Evolutionary conservation across 2,797 vertebrate genomes (phyloP).

Genomic region (Varecia variegata): DNA sequence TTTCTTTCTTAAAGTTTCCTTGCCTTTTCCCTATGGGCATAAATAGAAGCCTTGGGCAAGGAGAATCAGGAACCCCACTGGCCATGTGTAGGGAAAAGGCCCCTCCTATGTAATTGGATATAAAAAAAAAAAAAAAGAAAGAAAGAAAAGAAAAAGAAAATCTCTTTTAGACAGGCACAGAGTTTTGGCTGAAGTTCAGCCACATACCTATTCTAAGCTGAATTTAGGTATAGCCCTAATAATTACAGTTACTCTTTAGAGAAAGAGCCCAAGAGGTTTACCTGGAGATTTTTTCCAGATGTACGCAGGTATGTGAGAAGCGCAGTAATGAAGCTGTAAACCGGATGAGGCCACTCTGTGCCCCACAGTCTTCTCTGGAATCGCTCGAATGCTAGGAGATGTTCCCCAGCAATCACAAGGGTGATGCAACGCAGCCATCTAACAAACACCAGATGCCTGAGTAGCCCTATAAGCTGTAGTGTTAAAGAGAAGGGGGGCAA

Average conservation of each 20-base stretch:
- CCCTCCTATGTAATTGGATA: constrained; percentile 60
- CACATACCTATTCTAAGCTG: constrained; percentile 76
- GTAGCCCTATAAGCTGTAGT: constrained; percentile 32
- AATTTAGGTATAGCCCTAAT: constrained; percentile 76
- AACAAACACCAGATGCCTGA: constrained; percentile 78
- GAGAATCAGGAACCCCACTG: constrained; percentile 20
- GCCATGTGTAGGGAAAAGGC: constrained; percentile 10
- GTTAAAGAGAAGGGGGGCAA: not conserved
- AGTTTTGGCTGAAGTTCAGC: constrained; percentile 75
- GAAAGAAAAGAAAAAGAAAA: not conserved
- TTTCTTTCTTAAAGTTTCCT: not conserved
- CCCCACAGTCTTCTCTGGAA: constrained; percentile 64
- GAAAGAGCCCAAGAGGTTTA: constrained; percentile 80
- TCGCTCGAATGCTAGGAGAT: constrained; percentile 71
- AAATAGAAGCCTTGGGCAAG: constrained; percentile 15
- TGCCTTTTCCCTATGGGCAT: not conserved
- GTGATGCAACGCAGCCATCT: constrained; percentile 72
- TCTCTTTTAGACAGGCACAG: constrained; percentile 66
- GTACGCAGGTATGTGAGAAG: constrained; percentile 77
- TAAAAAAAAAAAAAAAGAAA: constrained; percentile 22
- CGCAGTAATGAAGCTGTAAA: constrained; percentile 81
- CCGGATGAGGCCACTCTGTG: constrained; percentile 77
- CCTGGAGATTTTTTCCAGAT: constrained; percentile 85
- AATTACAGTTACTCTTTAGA: constrained; percentile 77
- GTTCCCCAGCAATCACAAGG: constrained; percentile 65